Evolutionary conservation across 2,888 invertebrate genomes (phyloP).

Genomic region (Apomyelois bistriatella): DNA sequence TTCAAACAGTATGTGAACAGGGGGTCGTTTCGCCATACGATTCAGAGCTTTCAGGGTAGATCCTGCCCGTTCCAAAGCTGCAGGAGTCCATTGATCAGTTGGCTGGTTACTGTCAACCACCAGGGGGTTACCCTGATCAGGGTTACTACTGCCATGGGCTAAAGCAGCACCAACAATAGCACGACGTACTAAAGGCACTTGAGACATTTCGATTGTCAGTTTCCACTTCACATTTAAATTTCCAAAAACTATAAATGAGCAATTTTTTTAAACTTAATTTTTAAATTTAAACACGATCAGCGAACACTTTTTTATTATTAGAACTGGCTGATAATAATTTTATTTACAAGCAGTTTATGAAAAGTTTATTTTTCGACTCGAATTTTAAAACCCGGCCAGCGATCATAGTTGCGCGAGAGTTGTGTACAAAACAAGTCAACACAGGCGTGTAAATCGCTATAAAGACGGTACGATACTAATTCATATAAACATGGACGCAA

Average conservation of each 20-base stretch:
- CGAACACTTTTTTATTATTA: no score
- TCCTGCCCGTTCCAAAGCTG: constrained; percentile 70
- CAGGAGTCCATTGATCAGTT: constrained; percentile 68
- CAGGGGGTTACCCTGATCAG: constrained; percentile 35
- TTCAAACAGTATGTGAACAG: constrained; percentile 80
- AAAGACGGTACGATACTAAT: constrained; percentile 18
- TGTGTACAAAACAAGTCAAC: neutral
- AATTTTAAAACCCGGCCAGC: neutral
- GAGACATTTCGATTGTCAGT: constrained; percentile 45
- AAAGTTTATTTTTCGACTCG: neutral
- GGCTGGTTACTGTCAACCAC: constrained; percentile 36
- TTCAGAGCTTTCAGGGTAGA: constrained; percentile 74
- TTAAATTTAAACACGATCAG: neutral
- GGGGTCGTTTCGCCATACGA: constrained; percentile 79
- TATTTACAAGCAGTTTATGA: no score
- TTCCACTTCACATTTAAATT: constrained; percentile 16
- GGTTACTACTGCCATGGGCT: constrained; percentile 37
- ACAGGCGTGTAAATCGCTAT: neutral
- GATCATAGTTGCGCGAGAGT: constrained; percentile 2
- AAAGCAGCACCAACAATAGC: constrained; percentile 65
- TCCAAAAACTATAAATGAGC: neutral
- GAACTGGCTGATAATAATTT: no score
- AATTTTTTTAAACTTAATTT: neutral
- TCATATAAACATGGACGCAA: constrained; percentile 2
- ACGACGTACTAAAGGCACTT: constrained; percentile 59